Percentiles rank a stretch among this genome's conserved stretches.
These are phyloP conservation scores for Ammodytes dubius DNA, from an alignment of 2,113 vertebrate genomes.

Conservation along the genomic window DNA sequence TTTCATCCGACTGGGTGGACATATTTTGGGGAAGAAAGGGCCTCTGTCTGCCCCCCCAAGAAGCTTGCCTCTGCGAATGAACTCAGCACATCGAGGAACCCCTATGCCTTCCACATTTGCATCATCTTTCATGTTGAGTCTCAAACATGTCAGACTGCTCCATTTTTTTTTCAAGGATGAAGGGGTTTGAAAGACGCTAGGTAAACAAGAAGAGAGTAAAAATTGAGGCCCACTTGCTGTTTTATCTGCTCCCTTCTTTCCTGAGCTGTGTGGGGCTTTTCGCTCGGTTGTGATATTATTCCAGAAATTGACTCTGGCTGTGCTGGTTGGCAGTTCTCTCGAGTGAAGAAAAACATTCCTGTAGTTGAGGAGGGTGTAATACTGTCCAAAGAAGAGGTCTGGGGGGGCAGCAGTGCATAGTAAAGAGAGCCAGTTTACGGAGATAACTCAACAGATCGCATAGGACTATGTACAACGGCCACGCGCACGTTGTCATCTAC, in stretches of 20 bases:
- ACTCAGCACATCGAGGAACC: slow-evolving; percentile 27
- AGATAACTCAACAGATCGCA: slow-evolving; percentile 18
- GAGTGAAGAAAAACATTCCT: slow-evolving; percentile 47
- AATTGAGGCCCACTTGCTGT: slow-evolving; percentile 51
- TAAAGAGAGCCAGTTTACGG: slow-evolving; percentile 33
- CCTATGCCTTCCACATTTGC: slow-evolving; percentile 30
- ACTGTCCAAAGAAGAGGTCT: not conserved
- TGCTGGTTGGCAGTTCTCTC: slow-evolving; percentile 27
- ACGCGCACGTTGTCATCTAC: slow-evolving; percentile 60
- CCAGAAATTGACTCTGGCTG: slow-evolving; percentile 41
- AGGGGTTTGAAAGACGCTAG: slow-evolving; percentile 17
- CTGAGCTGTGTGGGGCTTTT: slow-evolving; percentile 26
- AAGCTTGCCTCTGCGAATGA: slow-evolving; percentile 44
- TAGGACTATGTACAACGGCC: slow-evolving; percentile 10
- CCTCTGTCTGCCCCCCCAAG: slow-evolving; percentile 52
- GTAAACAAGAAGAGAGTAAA: slow-evolving; percentile 48
- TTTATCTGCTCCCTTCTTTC: slow-evolving; percentile 21
- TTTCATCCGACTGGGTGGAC: slow-evolving; percentile 82
- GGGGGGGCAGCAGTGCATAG: not conserved
- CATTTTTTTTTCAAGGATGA: slow-evolving; percentile 53
- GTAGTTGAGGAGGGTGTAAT: slow-evolving; percentile 19
- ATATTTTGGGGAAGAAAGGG: slow-evolving; percentile 77
- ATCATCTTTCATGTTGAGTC: slow-evolving; percentile 47
- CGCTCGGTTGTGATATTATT: slow-evolving; percentile 53
- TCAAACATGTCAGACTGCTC: slow-evolving; percentile 54